phyloP scores from a whole-genome alignment of 1,140 invertebrate genomes.

The Littorina saxatilis region DNA sequence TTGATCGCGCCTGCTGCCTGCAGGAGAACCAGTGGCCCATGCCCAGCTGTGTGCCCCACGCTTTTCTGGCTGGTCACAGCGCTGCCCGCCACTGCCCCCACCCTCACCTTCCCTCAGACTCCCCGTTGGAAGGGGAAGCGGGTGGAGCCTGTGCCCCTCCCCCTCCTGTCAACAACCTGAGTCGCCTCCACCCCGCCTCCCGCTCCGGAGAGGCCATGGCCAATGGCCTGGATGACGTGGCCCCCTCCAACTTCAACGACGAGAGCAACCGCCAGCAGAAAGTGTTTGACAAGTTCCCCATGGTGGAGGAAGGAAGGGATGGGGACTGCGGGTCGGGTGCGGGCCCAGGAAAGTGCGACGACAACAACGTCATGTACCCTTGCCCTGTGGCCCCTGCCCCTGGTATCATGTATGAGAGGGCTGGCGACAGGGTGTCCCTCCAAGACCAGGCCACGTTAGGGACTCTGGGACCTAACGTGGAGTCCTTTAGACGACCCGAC shows the following conservation, averaged over 20 bases:
- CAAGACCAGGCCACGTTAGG: slow-evolving; percentile 40
- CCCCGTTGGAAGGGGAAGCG: slow-evolving; percentile 16
- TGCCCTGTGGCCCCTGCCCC: background rate
- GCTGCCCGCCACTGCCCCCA: slow-evolving; percentile 19
- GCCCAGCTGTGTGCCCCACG: slow-evolving; percentile 14
- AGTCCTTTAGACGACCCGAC: slow-evolving; percentile 8
- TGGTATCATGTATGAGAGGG: slow-evolving; percentile 29
- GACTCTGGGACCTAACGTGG: slow-evolving; percentile 32
- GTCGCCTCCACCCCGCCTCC: slow-evolving; percentile 2
- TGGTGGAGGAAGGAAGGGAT: slow-evolving; percentile 39
- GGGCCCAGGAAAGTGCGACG: slow-evolving; percentile 46
- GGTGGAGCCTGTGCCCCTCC: slow-evolving; percentile 23
- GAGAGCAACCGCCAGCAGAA: slow-evolving; percentile 65
- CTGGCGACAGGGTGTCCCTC: slow-evolving; percentile 37
- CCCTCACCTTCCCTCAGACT: slow-evolving; percentile 24
- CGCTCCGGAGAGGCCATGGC: slow-evolving; percentile 35
- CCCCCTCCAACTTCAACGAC: slow-evolving; percentile 62
- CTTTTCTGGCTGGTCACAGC: slow-evolving; percentile 21
- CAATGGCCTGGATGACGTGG: slow-evolving; percentile 46
- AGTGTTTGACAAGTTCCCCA: slow-evolving; percentile 61
- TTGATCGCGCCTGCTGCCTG: slow-evolving; percentile 22
- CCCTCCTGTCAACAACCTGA: slow-evolving; percentile 31
- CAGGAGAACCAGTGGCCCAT: slow-evolving; percentile 21
- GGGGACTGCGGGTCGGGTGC: slow-evolving; percentile 46
- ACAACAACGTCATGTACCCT: slow-evolving; percentile 29